A percentile compares a stretch with the other conserved stretches of the same genome.
phyloP scores from a whole-genome alignment of 2,797 vertebrate genomes.

The Sciaenops ocellatus region DNA sequence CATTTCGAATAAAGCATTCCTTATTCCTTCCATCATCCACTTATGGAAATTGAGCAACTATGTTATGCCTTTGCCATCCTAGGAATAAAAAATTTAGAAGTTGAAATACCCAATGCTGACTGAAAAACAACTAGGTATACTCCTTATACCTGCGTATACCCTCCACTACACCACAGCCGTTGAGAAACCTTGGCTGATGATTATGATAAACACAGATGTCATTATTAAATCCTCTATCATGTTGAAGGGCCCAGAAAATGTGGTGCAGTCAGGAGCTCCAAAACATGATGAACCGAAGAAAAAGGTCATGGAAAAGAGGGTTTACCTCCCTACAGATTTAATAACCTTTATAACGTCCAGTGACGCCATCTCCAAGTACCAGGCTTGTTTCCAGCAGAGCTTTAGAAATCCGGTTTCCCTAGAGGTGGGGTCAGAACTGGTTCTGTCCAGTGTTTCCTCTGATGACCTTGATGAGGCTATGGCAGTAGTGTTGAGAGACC shows the following conservation, averaged over 20 bases:
- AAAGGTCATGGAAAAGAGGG: slow-evolving; percentile 50
- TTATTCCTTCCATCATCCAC: no score
- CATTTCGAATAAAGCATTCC: no score
- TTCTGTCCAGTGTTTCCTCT: slow-evolving; percentile 72
- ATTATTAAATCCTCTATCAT: slow-evolving; percentile 4
- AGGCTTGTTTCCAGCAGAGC: slow-evolving; percentile 61
- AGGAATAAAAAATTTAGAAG: no score
- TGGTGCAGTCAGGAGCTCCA: slow-evolving; percentile 39
- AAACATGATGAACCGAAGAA: slow-evolving; percentile 53
- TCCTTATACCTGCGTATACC: no score
- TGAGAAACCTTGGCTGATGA: no score
- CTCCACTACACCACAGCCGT: no score
- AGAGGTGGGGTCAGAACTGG: slow-evolving; percentile 51
- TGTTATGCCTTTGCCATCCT: no score
- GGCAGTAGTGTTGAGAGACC: slow-evolving; percentile 54
- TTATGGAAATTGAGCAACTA: no score
- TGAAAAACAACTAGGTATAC: no score
- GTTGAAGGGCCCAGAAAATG: slow-evolving; percentile 63
- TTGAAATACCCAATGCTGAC: no score
- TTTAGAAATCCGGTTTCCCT: slow-evolving; percentile 67
- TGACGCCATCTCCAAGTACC: slow-evolving; percentile 44
- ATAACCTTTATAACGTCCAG: slow-evolving; percentile 63
- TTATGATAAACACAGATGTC: no score
- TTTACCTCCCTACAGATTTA: slow-evolving; percentile 37
- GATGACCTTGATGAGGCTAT: slow-evolving; percentile 69